Percentiles rank a stretch among this genome's conserved stretches.
Conservation (phyloP, 2,113 vertebrate genomes). For the Melozone crissalis region DNA sequence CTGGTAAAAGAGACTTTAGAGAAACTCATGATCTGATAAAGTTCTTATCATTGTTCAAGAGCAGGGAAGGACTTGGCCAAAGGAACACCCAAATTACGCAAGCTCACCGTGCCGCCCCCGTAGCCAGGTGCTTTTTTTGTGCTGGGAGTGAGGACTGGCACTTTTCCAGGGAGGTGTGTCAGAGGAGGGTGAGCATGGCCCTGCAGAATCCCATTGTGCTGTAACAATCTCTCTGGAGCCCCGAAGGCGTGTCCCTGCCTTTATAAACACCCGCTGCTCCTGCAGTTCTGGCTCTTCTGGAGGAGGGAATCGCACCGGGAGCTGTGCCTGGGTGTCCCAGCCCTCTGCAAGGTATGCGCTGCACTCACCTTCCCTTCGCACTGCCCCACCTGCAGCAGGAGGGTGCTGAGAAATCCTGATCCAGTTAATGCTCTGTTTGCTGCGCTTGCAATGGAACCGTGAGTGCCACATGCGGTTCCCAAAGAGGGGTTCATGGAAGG, state of each 20-base stretch:
- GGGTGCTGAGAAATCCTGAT: background rate
- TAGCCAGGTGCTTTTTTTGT: background rate
- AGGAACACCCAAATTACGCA: background rate
- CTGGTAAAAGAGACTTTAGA: background rate
- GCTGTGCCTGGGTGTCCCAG: background rate
- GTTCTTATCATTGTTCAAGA: background rate
- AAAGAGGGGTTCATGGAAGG: background rate
- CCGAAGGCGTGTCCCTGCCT: conserved; percentile 75
- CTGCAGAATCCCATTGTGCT: conserved; percentile 46
- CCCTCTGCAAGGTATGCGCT: conserved; percentile 34
- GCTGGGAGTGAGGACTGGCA: conserved; percentile 7
- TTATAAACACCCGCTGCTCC: conserved; percentile 65
- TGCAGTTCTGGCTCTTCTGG: background rate
- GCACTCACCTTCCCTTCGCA: background rate
- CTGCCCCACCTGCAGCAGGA: background rate
- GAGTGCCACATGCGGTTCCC: background rate
- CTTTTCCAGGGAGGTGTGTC: conserved; percentile 66
- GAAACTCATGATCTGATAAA: background rate
- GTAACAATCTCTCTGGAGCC: conserved; percentile 39
- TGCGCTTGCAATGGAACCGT: background rate
- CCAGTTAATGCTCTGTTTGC: background rate
- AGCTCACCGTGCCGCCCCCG: background rate
- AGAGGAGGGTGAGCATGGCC: background rate
- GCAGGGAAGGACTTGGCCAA: background rate
- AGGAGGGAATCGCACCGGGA: background rate